These are phyloP conservation scores for Platygyra sinensis DNA, from an alignment of 64 coral and sea anemone genomes.

Conservation along the genomic window DNA sequence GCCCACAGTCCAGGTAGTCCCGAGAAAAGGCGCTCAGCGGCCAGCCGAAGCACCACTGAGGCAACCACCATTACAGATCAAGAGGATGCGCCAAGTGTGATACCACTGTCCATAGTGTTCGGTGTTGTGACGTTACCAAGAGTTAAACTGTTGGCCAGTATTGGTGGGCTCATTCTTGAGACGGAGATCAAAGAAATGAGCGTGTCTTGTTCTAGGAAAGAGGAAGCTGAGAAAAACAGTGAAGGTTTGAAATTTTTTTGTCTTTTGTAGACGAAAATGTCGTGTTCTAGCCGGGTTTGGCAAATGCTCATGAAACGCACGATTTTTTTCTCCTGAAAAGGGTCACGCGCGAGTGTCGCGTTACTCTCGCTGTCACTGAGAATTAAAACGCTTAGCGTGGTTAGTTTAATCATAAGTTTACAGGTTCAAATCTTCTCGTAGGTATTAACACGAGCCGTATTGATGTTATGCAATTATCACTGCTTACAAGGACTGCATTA, in stretches of 20 bases:
- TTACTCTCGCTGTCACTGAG: no score
- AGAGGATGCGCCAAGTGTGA: constrained; percentile 44
- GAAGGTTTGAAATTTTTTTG: constrained; percentile 27
- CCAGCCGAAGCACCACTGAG: constrained; percentile 59
- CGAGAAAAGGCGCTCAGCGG: constrained; percentile 49
- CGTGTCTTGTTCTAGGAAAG: constrained; percentile 63
- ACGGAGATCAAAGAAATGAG: constrained; percentile 89
- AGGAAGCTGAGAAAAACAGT: constrained; percentile 52
- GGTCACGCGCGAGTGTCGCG: no score
- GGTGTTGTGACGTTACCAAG: constrained; percentile 83
- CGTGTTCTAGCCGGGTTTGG: no score
- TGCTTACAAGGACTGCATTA: no score
- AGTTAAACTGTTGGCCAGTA: constrained; percentile 77
- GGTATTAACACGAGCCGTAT: no score
- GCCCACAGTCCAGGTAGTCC: not conserved
- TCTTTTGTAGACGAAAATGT: not conserved
- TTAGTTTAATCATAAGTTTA: no score
- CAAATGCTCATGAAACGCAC: no score
- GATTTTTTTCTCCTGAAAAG: no score
- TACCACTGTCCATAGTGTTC: constrained; percentile 66
- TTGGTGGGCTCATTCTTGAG: constrained; percentile 86
- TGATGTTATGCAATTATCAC: no score
- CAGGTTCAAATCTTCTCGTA: no score
- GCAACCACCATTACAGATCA: constrained; percentile 53
- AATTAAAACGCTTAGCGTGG: no score